Evolutionary conservation across 2,888 invertebrate genomes (phyloP), one percentile per base, ranked within the genome.

Genomic region (Trichopria drosophilae): DNA sequence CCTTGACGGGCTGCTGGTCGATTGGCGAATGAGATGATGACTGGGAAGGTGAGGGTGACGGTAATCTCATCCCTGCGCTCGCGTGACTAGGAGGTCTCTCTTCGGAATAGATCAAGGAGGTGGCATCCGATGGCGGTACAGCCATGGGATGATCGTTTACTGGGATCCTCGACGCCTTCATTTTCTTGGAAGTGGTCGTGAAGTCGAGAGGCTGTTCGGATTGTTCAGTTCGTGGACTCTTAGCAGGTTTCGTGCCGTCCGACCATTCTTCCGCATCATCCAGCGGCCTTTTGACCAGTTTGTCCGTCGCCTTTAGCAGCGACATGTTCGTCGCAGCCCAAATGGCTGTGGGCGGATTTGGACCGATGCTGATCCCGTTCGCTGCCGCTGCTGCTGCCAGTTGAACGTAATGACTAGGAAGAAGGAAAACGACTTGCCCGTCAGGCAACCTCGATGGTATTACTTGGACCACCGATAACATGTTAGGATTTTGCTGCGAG

Each of bases 331-430:
- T 73, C 2, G 75, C 71, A 1, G 75, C 75, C 75, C 75, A 75
- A 29, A 75, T 73, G 1, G 75, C 73, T 3, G 74, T 73, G 0
- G 75, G 75, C 3, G 75, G 75, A 46, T 75, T 75, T 0, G 75
- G 75, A 0, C 75, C 75, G 55, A 75, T 75, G 60, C 72, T 74
- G 31, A 75, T 75, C 6, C 74, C 75, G 52, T 75, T 75, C 31
- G 75, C 75, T 1, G 75, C 75, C 0, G 75, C 75, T 0, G 81
- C 81, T 3, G 80, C 80, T 1, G 82, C 81, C 37, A 82, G 62
- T 64, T 83, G 82, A 7, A 83, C 79, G 67, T 83, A 83, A 67
- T 83, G 82, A 66, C 82, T 82, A 29, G 83, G 83, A 29, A 83
- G 72, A 3, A 83, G 76, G 63, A 83, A 80, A 13, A 83, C 82